Evolutionary conservation across 2,888 invertebrate genomes (phyloP).

Genomic region (Thera britannica): DNA sequence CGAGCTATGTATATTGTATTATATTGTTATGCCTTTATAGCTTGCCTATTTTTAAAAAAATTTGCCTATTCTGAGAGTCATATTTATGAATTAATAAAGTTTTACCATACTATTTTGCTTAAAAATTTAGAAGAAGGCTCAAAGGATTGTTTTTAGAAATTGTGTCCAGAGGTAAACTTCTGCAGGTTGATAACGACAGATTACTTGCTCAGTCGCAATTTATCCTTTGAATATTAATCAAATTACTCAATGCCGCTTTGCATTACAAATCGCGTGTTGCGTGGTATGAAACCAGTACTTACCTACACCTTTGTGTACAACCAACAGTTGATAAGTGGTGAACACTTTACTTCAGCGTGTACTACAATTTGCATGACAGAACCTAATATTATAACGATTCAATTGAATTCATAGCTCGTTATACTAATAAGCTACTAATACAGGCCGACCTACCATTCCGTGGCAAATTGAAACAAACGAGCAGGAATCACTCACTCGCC

Average conservation of each 20-base stretch:
- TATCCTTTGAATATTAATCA: slow-evolving; percentile 12
- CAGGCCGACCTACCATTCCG: slow-evolving; percentile 14
- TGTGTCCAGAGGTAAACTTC: not conserved
- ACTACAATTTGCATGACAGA: slow-evolving; percentile 21
- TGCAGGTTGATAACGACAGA: not conserved
- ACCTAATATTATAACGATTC: slow-evolving; percentile 43
- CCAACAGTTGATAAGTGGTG: slow-evolving; percentile 15
- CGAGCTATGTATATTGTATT: too few species aligned
- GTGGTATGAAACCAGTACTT: slow-evolving; percentile 14
- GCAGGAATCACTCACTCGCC: slow-evolving; percentile 46
- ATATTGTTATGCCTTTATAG: too few species aligned
- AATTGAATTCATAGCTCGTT: slow-evolving; percentile 49
- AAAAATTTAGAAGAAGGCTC: too few species aligned
- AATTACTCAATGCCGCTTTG: slow-evolving; percentile 23
- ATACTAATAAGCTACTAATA: slow-evolving; percentile 47
- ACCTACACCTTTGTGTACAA: slow-evolving; percentile 10
- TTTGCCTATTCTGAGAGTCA: too few species aligned
- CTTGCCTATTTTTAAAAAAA: too few species aligned
- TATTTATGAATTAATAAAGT: too few species aligned
- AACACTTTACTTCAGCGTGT: slow-evolving; percentile 1
- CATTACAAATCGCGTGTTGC: slow-evolving; percentile 22
- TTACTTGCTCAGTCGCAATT: not conserved
- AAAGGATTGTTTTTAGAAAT: too few species aligned
- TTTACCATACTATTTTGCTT: too few species aligned
- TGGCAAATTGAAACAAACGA: slow-evolving; percentile 57